Base-by-base conservation (phyloP, 2,888 invertebrate species). In the Sinodicranocentrus sp. region DNA sequence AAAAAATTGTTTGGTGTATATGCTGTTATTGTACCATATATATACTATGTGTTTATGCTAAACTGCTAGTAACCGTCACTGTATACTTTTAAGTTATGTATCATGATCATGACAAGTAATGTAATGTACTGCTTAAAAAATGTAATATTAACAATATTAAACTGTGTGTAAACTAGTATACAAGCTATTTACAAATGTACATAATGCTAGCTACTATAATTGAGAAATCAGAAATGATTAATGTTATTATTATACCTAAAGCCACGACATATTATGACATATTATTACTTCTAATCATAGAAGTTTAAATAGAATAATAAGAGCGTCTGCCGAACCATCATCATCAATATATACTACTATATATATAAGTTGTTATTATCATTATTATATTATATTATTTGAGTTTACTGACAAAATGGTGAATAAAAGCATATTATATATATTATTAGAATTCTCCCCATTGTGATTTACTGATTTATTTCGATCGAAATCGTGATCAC, bases 311-410 rank as follows among this genome's bases (percentile, higher is more conserved):
- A 65, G 44, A 10, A 23, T 65, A n/a, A 63, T 25, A 65, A 17
- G 61, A 61, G 61, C 61, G 65, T 65, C 65, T 43, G 65, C 65
- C 43, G 65, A 65, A 65, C 44, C 65, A 65, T 65, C 65, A 43
- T 65, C 19, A 63, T 63, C 57, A 23, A 19, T 61, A 25, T 26
- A 57, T n/a, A n/a, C n/a, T 25, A 57, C 25, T 57, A 57, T 21
- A 39, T 61, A 39, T 43, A 23, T 43, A 61, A 65, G 23, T 43
- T 65, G 39, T 65, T 65, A 44, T 19, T 65, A 65, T 61, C n/a
- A 26, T 43, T 25, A 65, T 39, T 65, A 65, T 65, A 43, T 63
- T 28, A 39, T 65, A 65, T 65, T 39, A 65, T 61, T n/a, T 61
- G 61, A 61, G 61, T 61, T 57, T 61, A 61, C 61, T 61, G 61